Conservation (phyloP, 2,113 vertebrate species). For the Alaudala cheleensis region DNA sequence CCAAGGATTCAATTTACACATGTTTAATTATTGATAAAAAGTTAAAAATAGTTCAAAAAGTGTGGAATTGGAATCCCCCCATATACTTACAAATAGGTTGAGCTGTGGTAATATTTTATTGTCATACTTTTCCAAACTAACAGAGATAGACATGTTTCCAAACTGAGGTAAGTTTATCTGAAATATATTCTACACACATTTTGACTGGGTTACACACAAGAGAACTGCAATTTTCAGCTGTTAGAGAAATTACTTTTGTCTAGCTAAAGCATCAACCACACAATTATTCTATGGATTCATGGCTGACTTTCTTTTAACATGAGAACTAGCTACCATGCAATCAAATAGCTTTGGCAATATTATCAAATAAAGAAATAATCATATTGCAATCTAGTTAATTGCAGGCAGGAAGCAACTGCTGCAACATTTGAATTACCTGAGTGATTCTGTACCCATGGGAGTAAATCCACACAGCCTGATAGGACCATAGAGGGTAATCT, state of each 20-base stretch:
- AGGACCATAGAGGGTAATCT: neutral
- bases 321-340: neutral
- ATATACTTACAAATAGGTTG: neutral
- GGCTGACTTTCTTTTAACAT: neutral
- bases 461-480: neutral
- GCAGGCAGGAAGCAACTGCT: neutral
- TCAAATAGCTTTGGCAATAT: neutral
- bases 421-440: neutral
- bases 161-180: neutral
- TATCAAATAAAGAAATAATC: neutral
- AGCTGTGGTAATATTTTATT: neutral
- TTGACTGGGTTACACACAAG: neutral
- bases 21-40: neutral
- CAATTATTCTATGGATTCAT: neutral
- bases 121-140: neutral
- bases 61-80: neutral
- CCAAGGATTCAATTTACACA: neutral
- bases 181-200: neutral
- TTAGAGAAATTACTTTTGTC: neutral
- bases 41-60: neutral
- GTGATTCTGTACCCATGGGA: neutral
- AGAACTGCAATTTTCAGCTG: neutral
- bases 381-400: neutral
- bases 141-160: neutral
- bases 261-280: neutral